Evolutionary conservation across 1,140 invertebrate genomes (phyloP).

Genomic region (Pogonognathellus flavescens): DNA sequence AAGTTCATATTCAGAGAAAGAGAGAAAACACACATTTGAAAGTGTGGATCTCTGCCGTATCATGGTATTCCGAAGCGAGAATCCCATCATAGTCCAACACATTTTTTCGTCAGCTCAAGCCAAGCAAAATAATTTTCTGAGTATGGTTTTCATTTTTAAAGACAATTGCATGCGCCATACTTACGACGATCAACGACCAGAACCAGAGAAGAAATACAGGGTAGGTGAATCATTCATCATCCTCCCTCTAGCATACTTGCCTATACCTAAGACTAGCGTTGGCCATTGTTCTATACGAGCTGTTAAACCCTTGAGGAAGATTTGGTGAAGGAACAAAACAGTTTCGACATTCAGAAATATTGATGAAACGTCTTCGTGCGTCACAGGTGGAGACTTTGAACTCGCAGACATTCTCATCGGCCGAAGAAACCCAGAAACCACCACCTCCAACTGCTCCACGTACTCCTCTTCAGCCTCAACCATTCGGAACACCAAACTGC

Average conservation of each 20-base stretch:
- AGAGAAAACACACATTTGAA: constrained; percentile 15
- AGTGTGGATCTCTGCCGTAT: not conserved
- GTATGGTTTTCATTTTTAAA: constrained; percentile 33
- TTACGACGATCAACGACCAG: constrained; percentile 60
- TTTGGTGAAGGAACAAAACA: constrained; percentile 86
- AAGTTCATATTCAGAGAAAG: not conserved
- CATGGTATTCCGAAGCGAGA: constrained; percentile 13
- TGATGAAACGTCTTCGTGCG: constrained; percentile 94
- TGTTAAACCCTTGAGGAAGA: constrained; percentile 84
- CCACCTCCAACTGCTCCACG: constrained; percentile 89
- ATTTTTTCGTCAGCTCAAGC: constrained; percentile 36
- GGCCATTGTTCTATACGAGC: constrained; percentile 94
- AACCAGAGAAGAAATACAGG: constrained; percentile 57
- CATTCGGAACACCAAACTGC: constrained; percentile 90
- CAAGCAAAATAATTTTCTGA: constrained; percentile 37
- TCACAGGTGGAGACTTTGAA: constrained; percentile 80
- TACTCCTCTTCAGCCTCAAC: constrained; percentile 93
- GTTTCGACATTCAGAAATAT: constrained; percentile 96
- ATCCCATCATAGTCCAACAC: constrained; percentile 13
- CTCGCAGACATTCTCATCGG: constrained; percentile 87
- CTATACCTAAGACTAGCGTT: constrained; percentile 85
- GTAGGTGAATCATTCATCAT: constrained; percentile 64
- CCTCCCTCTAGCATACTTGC: constrained; percentile 64
- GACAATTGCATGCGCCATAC: constrained; percentile 55
- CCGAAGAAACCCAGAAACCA: constrained; percentile 91